These are phyloP conservation scores for Zophobas atratus DNA, from an alignment of 1,140 invertebrate species.

Conservation along the genomic window DNA sequence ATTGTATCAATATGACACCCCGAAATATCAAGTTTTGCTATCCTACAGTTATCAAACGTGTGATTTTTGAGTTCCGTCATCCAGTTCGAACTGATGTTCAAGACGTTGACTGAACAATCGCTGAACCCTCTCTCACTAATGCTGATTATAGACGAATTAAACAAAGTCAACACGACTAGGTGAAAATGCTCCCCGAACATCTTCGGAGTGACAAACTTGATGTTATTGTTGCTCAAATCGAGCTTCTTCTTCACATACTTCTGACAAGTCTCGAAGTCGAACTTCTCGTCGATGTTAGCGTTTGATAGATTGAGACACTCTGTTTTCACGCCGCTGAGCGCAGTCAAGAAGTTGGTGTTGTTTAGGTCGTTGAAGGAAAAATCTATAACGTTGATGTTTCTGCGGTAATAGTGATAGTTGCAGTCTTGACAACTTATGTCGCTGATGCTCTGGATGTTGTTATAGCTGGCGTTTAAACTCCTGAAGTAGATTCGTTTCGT, in stretches of 20 bases:
- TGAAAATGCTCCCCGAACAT: not conserved
- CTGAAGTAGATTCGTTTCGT: not conserved
- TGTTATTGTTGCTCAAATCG: not conserved
- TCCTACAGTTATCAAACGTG: constrained; percentile 8
- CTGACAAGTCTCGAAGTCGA: not conserved
- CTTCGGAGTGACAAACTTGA: not conserved
- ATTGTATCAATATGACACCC: constrained; percentile 9
- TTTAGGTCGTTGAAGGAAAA: constrained; percentile 1
- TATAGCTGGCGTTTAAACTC: constrained; percentile 1
- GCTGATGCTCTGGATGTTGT: not conserved
- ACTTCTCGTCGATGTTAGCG: not conserved
- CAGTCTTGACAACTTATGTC: not conserved
- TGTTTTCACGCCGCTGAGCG: not conserved
- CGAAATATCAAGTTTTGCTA: constrained; percentile 6
- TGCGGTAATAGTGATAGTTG: not conserved
- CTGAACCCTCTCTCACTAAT: not conserved
- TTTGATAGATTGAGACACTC: constrained; percentile 10
- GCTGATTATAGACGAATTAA: not conserved
- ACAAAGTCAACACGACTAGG: not conserved
- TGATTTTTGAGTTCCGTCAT: constrained; percentile 12
- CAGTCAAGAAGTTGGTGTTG: not conserved
- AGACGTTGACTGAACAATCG: not conserved
- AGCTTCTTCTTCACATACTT: not conserved
- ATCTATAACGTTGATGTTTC: not conserved
- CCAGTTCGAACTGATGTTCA: constrained; percentile 6